Percentiles rank a stretch among this genome's conserved stretches.
phyloP scores from a whole-genome alignment of 2,113 vertebrate species.

The Nothoprocta perdicaria region DNA sequence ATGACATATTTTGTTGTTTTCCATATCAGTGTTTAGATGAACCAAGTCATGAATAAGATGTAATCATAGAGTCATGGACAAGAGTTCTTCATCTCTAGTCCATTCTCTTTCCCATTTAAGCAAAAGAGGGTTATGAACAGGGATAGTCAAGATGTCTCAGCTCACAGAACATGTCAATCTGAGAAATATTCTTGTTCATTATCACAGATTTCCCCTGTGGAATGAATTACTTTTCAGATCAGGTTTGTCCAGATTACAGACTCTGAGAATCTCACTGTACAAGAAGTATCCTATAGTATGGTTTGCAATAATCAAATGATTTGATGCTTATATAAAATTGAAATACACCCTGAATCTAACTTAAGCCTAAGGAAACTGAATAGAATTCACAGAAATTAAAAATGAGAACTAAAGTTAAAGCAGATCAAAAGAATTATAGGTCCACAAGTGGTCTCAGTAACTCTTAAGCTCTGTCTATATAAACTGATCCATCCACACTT shows the following conservation, averaged over 20 bases:
- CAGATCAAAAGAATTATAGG: neutral
- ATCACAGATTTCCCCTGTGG: neutral
- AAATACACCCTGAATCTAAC: neutral
- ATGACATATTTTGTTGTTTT: accelerated
- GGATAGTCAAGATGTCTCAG: neutral
- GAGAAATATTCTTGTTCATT: neutral
- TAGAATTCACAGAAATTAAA: neutral
- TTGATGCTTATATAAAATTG: neutral
- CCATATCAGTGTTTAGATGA: neutral
- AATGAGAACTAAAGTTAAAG: neutral
- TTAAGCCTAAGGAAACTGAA: neutral
- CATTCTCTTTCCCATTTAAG: neutral
- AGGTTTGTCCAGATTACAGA: neutral
- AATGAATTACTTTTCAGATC: no score
- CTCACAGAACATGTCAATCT: neutral
- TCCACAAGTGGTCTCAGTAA: neutral
- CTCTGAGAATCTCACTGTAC: neutral
- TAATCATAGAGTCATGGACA: no score
- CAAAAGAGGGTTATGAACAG: neutral
- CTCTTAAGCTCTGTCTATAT: neutral
- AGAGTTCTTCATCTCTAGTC: neutral
- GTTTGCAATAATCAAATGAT: neutral
- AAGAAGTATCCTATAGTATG: neutral
- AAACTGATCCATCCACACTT: neutral
- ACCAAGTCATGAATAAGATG: neutral